These are phyloP conservation scores for Zosterops lateralis DNA, from an alignment of 2,113 vertebrate genomes.

Conservation along the genomic window DNA sequence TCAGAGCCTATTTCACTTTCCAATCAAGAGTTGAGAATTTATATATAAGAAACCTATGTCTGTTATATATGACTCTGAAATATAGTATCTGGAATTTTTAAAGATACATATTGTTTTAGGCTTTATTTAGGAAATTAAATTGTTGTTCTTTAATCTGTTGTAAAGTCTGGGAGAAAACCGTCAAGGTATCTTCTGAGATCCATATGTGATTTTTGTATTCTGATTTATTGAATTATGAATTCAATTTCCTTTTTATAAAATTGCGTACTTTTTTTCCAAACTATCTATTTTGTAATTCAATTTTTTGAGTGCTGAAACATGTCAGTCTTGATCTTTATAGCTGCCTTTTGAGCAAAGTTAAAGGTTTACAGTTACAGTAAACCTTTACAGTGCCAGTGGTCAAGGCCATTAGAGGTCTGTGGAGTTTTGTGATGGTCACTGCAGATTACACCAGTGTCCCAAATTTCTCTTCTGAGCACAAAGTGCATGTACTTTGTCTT, in stretches of 20 bases:
- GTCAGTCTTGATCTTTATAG: background rate
- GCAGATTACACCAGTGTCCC: background rate
- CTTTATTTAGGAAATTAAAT: background rate
- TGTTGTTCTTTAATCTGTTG: background rate
- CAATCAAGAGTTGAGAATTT: background rate
- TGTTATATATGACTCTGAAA: background rate
- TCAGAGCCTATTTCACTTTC: background rate
- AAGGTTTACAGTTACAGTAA: too few relatives aligned
- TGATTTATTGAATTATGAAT: background rate
- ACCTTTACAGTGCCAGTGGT: background rate
- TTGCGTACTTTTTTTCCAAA: background rate
- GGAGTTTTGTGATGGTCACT: background rate
- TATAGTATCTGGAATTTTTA: background rate
- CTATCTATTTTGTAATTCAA: background rate
- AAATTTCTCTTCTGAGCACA: background rate
- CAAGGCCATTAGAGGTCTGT: background rate
- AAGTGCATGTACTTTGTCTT: background rate
- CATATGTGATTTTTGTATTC: background rate
- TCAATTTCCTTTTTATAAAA: background rate
- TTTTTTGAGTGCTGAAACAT: background rate
- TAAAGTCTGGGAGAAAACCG: background rate
- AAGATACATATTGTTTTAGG: background rate
- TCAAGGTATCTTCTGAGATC: background rate
- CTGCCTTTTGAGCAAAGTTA: background rate
- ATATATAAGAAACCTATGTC: background rate